These are phyloP conservation scores for Nemopilema nomurai DNA, from an alignment of 30 jellyfish, hydroid and myxozoan genomes.

Conservation along the genomic window DNA sequence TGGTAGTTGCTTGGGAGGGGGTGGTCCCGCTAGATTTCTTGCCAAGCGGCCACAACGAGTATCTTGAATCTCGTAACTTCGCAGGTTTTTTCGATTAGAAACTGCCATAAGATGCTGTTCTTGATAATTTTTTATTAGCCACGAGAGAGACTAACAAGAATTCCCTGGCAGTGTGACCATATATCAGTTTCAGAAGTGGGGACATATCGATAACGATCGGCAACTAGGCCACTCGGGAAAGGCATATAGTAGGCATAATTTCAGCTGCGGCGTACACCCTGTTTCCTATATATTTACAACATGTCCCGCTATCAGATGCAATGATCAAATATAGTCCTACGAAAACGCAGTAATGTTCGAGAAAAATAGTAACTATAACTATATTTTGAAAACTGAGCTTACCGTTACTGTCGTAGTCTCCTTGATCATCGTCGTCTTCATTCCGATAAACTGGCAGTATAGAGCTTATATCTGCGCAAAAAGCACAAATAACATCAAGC, in stretches of 20 bases:
- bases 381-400: not conserved
- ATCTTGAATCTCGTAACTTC: not conserved
- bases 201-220: not conserved
- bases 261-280: too few relatives aligned
- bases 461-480: conserved; percentile 70
- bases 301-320: not conserved
- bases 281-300: not conserved
- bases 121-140: not conserved
- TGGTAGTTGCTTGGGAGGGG: not conserved
- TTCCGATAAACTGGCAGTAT: conserved; percentile 74
- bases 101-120: not conserved
- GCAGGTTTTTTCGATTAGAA: not conserved
- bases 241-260: not conserved
- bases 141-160: not conserved
- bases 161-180: not conserved
- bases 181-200: not conserved
- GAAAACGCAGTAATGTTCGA: not conserved
- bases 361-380: not conserved
- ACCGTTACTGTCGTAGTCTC: conserved; percentile 72
- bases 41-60: not conserved
- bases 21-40: not conserved
- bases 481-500: not conserved
- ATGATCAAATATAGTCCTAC: not conserved
- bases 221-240: not conserved
- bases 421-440: conserved; percentile 83